Conservation (phyloP, 2,888 invertebrate genomes). For the Meiosimyza platycephala region DNA sequence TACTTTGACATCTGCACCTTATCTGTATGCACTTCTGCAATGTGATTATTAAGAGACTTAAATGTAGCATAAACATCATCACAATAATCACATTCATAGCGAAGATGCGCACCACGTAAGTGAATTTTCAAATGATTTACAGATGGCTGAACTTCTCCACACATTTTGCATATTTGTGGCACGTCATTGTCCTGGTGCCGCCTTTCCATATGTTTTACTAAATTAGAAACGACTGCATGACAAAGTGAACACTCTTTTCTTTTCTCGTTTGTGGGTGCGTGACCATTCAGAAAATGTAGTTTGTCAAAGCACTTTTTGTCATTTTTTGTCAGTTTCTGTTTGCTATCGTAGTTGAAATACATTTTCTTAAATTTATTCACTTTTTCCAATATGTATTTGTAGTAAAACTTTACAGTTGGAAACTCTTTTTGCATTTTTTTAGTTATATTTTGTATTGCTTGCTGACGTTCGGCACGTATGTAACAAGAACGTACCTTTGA, state of each 20-base stretch:
- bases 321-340: neutral
- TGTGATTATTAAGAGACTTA: neutral
- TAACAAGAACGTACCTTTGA: neutral
- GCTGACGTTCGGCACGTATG: neutral
- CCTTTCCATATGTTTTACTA: neutral
- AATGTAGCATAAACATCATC: neutral
- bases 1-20: neutral
- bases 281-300: constrained; percentile 16
- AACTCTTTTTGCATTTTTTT: neutral
- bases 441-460: constrained; percentile 7
- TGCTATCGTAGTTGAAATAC: constrained; percentile 11
- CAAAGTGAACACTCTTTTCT: neutral
- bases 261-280: neutral
- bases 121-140: neutral
- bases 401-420: constrained; percentile 1
- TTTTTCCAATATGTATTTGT: constrained; percentile 6
- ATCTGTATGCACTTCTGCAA: neutral
- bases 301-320: constrained; percentile 10
- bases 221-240: neutral
- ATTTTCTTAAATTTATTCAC: constrained; percentile 10
- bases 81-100: neutral
- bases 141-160: constrained; percentile 4
- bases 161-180: no score
- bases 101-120: neutral
- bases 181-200: neutral